Conservation (phyloP, 2,888 invertebrate species). For the Tenthredo amoena region DNA sequence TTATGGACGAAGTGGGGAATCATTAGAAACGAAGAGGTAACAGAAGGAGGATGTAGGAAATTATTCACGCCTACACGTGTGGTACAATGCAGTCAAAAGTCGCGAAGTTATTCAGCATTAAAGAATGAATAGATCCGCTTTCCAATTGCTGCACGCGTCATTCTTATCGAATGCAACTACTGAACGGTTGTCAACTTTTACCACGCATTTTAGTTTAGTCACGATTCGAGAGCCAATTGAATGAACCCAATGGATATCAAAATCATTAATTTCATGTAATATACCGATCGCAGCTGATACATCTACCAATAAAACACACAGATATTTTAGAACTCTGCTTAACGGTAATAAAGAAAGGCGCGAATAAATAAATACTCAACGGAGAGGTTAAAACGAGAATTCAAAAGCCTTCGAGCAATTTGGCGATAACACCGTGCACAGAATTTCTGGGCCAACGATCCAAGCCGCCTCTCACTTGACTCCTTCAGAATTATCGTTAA, state of each 20-base stretch:
- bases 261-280: background rate
- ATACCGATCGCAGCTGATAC: background rate
- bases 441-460: conserved; percentile 39
- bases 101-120: conserved; percentile 19
- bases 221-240: background rate
- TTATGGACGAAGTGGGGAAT: conserved; percentile 4
- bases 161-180: conserved; percentile 31
- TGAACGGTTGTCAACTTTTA: conserved; percentile 4
- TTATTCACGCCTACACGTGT: conserved; percentile 19
- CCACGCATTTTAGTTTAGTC: background rate
- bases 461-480: conserved; percentile 38
- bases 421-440: background rate
- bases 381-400: conserved; percentile 20
- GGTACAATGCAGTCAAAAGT: conserved; percentile 23
- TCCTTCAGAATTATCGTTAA: conserved; percentile 42
- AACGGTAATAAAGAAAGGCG: background rate
- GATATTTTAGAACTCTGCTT: background rate
- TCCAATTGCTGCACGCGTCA: conserved; percentile 48
- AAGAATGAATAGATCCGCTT: conserved; percentile 41
- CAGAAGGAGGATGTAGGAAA: conserved; percentile 26
- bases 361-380: background rate
- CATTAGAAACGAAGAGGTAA: background rate
- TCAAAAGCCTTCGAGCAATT: conserved; percentile 19
- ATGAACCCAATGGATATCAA: background rate
- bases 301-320: background rate